phyloP scores from a whole-genome alignment of 2,888 invertebrate genomes.

The Plebejus melissa region DNA sequence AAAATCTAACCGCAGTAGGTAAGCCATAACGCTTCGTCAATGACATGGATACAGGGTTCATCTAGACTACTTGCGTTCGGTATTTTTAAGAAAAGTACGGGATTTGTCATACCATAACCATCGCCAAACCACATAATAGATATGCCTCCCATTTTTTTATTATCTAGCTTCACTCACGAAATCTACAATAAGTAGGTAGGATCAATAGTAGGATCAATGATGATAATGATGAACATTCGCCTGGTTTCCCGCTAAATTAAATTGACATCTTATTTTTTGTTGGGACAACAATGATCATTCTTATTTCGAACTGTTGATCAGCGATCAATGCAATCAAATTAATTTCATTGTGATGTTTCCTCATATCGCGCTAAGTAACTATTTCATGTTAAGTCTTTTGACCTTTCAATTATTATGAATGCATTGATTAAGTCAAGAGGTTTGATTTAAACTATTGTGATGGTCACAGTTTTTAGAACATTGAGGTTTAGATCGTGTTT shows the following conservation, averaged over 20 bases:
- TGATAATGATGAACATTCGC: neutral
- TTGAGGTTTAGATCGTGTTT: neutral
- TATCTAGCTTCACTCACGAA: neutral
- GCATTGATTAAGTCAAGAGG: conserved; percentile 8
- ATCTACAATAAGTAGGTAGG: neutral
- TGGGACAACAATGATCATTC: conserved; percentile 34
- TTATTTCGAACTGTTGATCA: conserved; percentile 31
- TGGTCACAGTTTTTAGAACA: neutral
- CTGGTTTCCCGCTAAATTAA: neutral
- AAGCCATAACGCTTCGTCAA: no score
- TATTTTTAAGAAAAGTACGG: no score
- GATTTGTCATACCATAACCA: no score
- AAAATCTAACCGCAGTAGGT: no score
- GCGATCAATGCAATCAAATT: conserved; percentile 37
- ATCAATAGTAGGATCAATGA: neutral
- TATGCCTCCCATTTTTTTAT: no score
- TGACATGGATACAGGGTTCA: no score
- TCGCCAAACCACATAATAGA: no score
- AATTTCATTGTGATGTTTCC: conserved; percentile 34
- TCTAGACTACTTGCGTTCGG: no score
- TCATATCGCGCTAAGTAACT: conserved; percentile 16
- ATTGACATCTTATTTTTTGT: conserved; percentile 32
- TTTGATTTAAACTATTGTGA: neutral
- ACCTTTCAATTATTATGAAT: conserved; percentile 24
- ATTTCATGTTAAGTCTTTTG: conserved; percentile 20